Evolutionary conservation across 2,888 invertebrate genomes (phyloP), one percentile per base, ranked within the genome.

Genomic region (Drosophila engyochracea): DNA sequence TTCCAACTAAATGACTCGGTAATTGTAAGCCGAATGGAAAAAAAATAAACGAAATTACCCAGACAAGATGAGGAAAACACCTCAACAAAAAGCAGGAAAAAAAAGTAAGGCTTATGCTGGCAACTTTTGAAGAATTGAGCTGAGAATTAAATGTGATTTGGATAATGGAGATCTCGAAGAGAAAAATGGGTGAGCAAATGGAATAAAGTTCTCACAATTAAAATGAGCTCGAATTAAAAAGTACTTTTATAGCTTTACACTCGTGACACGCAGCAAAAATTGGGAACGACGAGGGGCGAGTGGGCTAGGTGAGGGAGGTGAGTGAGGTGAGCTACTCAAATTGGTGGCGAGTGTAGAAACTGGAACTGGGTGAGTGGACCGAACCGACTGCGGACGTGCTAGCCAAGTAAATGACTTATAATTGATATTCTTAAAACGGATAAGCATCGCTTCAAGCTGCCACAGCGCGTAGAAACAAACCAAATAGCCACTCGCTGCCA

Each of bases 401-500:
- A 69, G 79, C 71, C 76, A 82, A 84, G 81, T 81, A 88, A 91
- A 88, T 91, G 84, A 83, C 82, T 84, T 90, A 89, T 90, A 91
- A 91, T 91, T 91, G 91, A 87, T 91, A 91, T 91, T 91, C 91
- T 82, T 76, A 85, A 91, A 89, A 88, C 84, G 91, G 88, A 85
- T 90, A 89, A 86, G 78, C 83, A 89, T 78, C 76, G 82, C 47
- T 52, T 10, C 14, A 22, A 44, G 63, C 70, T 33, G 55, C 60
- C 28, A 22, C 63, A 44, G 47, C 10, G 22, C 33, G 28, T 49
- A 19, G 14, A 22, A 10, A n/a, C 19, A 22, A 25, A 37, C 22
- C 31, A n/a, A 47, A 47, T 16, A 47, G 47, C 47, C 47, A 25
- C 44, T 66, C 47, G 53, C 58, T 39, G 57, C 57, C 47, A 5